Evolutionary conservation across 2,113 vertebrate genomes (phyloP).

Genomic region (Falco punctatus): DNA sequence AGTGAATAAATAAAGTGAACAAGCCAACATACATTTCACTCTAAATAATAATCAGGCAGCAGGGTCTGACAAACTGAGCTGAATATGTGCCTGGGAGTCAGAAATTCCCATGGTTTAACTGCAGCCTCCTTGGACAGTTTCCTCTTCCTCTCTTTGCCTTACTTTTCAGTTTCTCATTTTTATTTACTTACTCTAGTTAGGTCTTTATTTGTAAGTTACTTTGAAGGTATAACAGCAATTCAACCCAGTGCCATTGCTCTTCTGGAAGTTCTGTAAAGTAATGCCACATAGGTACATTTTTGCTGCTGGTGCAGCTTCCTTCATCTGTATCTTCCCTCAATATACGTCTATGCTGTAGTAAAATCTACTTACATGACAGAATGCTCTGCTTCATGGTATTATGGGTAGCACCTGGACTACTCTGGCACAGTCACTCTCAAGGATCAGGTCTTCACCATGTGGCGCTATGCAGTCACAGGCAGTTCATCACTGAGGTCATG

Average conservation of each 20-base stretch:
- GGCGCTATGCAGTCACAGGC: background rate
- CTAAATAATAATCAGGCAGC: constrained; percentile 28
- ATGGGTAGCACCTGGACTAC: background rate
- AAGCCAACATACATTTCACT: constrained; percentile 10
- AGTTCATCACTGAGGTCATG: background rate
- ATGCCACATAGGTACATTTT: background rate
- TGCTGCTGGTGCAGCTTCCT: background rate
- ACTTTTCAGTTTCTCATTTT: background rate
- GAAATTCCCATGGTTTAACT: background rate
- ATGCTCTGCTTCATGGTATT: background rate
- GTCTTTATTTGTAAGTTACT: background rate
- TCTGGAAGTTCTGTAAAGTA: background rate
- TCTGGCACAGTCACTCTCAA: fast-evolving
- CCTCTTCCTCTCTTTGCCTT: background rate
- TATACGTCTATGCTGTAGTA: fast-evolving
- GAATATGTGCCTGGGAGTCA: background rate
- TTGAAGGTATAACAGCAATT: background rate
- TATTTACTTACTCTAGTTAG: background rate
- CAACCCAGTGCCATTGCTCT: background rate
- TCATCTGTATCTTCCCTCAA: background rate
- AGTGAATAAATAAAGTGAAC: constrained; percentile 26
- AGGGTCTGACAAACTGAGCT: background rate
- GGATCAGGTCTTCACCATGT: background rate
- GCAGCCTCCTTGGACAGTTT: background rate
- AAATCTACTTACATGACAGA: background rate